A percentile compares a stretch with the other conserved stretches of the same genome.
These are phyloP conservation scores for Mechanitis mazaeus DNA, from an alignment of 2,888 invertebrate genomes.

Conservation along the genomic window DNA sequence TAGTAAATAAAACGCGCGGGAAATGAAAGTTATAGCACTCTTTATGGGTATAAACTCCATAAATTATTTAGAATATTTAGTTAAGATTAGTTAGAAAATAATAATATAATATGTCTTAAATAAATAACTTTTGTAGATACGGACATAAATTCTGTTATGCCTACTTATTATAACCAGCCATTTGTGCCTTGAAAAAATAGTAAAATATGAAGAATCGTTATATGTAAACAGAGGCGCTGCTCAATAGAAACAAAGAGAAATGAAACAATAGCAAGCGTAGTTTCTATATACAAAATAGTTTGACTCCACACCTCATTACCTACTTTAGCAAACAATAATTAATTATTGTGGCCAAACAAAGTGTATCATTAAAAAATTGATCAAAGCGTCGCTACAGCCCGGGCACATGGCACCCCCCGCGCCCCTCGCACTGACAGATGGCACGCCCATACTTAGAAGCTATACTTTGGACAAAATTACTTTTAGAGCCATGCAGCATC, in stretches of 20 bases:
- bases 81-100: no score
- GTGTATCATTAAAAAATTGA: conserved; percentile 46
- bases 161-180: no score
- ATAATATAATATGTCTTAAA: no score
- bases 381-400: conserved; percentile 35
- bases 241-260: conserved; percentile 8
- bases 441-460: conserved; percentile 50
- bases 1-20: conserved; percentile 7
- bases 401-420: conserved; percentile 57
- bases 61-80: no score
- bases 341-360: conserved; percentile 42
- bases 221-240: conserved; percentile 4
- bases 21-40: conserved; percentile 8
- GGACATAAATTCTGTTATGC: no score
- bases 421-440: conserved; percentile 36
- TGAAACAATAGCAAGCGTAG: conserved; percentile 4
- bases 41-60: no score
- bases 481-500: conserved; percentile 9
- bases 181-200: neutral
- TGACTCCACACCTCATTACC: conserved; percentile 23
- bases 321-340: conserved; percentile 30
- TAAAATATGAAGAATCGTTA: neutral
- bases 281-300: conserved; percentile 21
- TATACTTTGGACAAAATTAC: conserved; percentile 19
- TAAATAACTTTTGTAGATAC: no score